phyloP scores from a whole-genome alignment of 2,113 vertebrate species.

The Urocolius indicus region DNA sequence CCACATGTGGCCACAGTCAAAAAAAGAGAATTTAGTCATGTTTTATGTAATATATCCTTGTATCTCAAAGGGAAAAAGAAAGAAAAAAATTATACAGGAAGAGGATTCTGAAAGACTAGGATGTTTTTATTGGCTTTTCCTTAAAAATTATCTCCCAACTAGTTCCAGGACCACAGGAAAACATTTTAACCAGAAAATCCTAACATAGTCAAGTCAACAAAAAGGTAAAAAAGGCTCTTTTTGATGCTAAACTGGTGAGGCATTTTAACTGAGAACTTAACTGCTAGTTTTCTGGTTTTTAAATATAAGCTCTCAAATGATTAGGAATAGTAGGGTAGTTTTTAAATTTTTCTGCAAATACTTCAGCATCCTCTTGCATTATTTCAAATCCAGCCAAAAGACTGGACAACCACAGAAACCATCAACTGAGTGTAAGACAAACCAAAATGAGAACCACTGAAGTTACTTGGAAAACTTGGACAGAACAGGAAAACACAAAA shows the following conservation, averaged over 20 bases:
- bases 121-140: neutral
- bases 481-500: neutral
- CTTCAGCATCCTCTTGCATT: neutral
- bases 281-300: neutral
- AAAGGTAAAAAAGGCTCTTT: neutral
- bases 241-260: neutral
- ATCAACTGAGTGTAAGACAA: neutral
- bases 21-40: neutral
- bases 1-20: neutral
- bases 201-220: neutral
- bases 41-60: neutral
- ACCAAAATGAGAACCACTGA: neutral
- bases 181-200: neutral
- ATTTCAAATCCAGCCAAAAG: neutral
- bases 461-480: neutral
- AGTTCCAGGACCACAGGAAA: neutral
- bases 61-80: neutral
- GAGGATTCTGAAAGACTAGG: neutral
- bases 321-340: neutral
- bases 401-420: neutral
- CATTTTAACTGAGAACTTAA: neutral
- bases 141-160: neutral
- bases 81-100: neutral
- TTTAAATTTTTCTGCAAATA: neutral
- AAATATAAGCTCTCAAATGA: neutral